These are phyloP conservation scores for Euwallacea fornicatus DNA, from an alignment of 1,140 invertebrate genomes.

Conservation along the genomic window DNA sequence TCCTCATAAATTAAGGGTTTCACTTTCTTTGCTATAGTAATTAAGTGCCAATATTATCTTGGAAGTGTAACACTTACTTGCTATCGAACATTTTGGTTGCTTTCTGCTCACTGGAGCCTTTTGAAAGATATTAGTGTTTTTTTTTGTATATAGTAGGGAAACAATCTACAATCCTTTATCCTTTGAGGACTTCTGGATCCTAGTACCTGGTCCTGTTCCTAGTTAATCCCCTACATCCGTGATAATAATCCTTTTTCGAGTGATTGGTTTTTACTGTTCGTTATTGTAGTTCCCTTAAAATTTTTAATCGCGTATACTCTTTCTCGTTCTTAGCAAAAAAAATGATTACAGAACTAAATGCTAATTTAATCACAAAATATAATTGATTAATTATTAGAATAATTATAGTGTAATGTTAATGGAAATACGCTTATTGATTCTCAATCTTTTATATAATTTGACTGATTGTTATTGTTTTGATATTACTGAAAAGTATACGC, in stretches of 20 bases:
- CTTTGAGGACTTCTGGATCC: constrained; percentile 50
- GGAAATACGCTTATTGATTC: no score
- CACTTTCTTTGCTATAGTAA: no score
- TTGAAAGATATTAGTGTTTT: not conserved
- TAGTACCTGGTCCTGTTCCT: constrained; percentile 44
- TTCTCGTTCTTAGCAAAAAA: not conserved
- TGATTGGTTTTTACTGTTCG: constrained; percentile 36
- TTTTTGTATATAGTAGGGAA: constrained; percentile 27
- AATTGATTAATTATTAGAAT: no score
- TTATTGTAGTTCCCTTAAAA: constrained; percentile 31
- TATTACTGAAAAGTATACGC: constrained; percentile 14
- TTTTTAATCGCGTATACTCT: constrained; percentile 21
- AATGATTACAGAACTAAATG: not conserved
- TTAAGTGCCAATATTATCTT: no score
- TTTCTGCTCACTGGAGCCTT: no score
- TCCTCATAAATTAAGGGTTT: no score
- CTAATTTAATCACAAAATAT: no score
- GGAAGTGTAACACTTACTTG: no score
- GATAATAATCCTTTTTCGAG: constrained; percentile 36
- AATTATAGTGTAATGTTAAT: no score
- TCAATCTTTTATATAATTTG: no score
- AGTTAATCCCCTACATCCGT: constrained; percentile 35
- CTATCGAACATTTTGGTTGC: no score
- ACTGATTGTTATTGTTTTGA: no score
- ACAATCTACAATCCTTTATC: constrained; percentile 40